Base-by-base conservation (phyloP, 2,888 invertebrate species). In the Plebejus anna region DNA sequence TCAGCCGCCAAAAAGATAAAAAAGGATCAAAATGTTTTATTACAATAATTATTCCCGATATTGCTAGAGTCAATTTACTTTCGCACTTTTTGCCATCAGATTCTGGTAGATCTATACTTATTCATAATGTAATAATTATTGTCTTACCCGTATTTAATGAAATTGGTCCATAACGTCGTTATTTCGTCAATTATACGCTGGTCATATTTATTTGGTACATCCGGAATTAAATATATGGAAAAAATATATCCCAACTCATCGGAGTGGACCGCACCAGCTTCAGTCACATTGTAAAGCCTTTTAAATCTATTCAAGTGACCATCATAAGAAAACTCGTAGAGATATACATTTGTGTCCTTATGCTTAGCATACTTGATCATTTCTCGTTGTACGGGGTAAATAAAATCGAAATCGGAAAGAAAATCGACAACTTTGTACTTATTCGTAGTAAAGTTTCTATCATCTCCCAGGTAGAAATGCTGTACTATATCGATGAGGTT, bases 221-320 rank as follows among this genome's bases (percentile, higher is more conserved):
- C 77, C 4, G 70, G 75, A 11, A 81, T 75, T 2, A 78, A 78
- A 2, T 79, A 77, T 13, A 81, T 75, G 51, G 83, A 81, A 76
- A 86, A 88, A 16, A 87, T 47, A 79, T 88, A 88, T 1, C 85
- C 83, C 0, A 86, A 32, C 77, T 89, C 87, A 75, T 87, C 86
- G 0, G 82, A 83, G 76, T 88, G 87, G 0, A 78, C 66, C 2
- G 87, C 87, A 0, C 81, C 82, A 5, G 78, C 80, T 6, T 75
- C 77, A 0, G 80, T 80, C 0, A 81, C 22, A 42, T 82, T 78
- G 5, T 36, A 9, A 59, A 59, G 76, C 4, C 77, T 79, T 76
- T 76, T 78, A 0, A 73, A 70, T 5, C 79, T 79, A 78, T 84
- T 85, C 73, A 83, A 83, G n/a, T 76, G 79, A 16, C 87, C 87